phyloP scores from a whole-genome alignment of 2,797 vertebrate species.

The Picus viridis region DNA sequence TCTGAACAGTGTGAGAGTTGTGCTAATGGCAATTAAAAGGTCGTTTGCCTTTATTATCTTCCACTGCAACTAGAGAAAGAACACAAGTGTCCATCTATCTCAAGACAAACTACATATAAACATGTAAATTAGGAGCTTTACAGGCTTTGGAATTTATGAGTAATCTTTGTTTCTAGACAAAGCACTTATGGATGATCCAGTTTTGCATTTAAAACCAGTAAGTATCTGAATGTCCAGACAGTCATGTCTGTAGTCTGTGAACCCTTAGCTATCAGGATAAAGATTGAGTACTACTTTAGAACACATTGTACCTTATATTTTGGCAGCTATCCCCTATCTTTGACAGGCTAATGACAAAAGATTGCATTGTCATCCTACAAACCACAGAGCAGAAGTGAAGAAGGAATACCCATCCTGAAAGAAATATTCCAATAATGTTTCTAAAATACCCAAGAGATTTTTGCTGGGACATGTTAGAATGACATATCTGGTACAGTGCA shows the following conservation, averaged over 20 bases:
- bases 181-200: background rate
- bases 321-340: background rate
- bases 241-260: background rate
- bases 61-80: background rate
- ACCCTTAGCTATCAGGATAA: background rate
- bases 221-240: background rate
- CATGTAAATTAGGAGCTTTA: background rate
- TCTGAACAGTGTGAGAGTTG: background rate
- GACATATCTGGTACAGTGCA: background rate
- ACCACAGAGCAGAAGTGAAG: background rate
- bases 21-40: background rate
- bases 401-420: background rate
- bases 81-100: background rate
- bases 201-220: background rate
- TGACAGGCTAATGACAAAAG: background rate
- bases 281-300: background rate
- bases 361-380: background rate
- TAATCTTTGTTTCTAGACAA: background rate
- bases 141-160: background rate
- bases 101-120: background rate
- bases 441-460: background rate
- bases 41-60: background rate
- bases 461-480: background rate
- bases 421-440: background rate
- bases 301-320: background rate